Evolutionary conservation across 2,888 invertebrate species (phyloP).

Genomic region (Metalampra italica): DNA sequence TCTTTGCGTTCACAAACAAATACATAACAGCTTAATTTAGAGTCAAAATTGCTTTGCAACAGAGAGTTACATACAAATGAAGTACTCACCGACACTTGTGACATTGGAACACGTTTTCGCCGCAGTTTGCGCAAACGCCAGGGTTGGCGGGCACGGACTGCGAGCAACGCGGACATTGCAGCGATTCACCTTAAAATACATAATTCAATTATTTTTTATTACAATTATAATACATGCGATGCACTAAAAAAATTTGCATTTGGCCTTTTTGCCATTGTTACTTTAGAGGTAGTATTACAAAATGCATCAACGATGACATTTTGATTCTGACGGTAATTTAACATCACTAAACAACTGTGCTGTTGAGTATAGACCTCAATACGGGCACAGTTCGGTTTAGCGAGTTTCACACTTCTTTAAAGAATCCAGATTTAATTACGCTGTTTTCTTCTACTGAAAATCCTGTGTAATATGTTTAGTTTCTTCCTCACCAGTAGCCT

Average conservation of each 20-base stretch:
- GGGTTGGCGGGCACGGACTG: conserved; percentile 98
- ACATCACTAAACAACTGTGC: too few species aligned
- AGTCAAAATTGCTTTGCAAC: too few species aligned
- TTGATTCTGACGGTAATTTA: too few species aligned
- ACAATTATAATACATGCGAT: too few species aligned
- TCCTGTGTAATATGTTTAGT: background rate
- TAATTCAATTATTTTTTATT: background rate
- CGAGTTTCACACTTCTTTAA: too few species aligned
- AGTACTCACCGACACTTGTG: conserved; percentile 92
- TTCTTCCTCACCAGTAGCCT: conserved; percentile 84
- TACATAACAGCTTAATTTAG: too few species aligned
- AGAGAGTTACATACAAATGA: too few species aligned
- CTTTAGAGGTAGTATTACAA: background rate
- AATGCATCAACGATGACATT: background rate
- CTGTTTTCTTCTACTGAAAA: too few species aligned
- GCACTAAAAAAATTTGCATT: too few species aligned
- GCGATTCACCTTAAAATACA: conserved; percentile 82
- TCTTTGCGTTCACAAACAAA: too few species aligned
- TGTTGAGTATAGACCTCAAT: background rate
- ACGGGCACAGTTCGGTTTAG: too few species aligned
- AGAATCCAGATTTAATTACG: too few species aligned
- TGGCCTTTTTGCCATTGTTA: background rate
- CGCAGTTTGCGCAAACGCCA: conserved; percentile 97
- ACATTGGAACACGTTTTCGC: conserved; percentile 99
- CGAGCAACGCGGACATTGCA: conserved; percentile 97